Conservation (phyloP, 2,888 invertebrate genomes). For the Caenorhabditis sp. region DNA sequence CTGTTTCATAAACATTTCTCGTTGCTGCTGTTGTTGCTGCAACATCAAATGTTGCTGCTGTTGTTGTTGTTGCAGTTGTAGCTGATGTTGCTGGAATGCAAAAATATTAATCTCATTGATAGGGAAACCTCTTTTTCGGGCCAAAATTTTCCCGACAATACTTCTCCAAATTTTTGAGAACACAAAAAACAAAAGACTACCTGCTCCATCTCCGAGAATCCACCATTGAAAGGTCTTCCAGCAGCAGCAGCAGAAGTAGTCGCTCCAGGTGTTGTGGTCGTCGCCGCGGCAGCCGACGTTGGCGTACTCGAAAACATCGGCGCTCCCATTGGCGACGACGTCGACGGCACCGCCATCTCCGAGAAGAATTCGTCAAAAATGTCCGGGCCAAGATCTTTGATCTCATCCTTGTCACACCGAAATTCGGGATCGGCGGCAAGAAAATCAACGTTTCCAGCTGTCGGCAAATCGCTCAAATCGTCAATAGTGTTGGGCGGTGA, state of each 20-base stretch:
- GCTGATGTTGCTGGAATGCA: not conserved
- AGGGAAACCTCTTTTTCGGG: no score
- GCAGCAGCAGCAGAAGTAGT: not conserved
- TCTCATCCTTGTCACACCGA: not conserved
- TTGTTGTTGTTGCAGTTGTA: not conserved
- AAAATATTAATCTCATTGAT: not conserved
- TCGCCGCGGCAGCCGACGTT: not conserved
- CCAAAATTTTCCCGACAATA: no score
- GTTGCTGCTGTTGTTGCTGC: not conserved
- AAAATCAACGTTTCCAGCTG: conserved; percentile 6
- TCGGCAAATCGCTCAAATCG: conserved; percentile 8
- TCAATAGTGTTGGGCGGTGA: conserved; percentile 1
- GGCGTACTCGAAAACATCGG: conserved; percentile 5
- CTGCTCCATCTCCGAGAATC: not conserved
- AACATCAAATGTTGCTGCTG: not conserved
- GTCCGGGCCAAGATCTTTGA: conserved; percentile 7
- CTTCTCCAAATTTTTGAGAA: no score
- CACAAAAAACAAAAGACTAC: no score
- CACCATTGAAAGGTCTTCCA: no score
- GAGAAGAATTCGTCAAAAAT: not conserved
- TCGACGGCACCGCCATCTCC: not conserved
- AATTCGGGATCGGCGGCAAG: conserved; percentile 1
- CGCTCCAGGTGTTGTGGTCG: no score
- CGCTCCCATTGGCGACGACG: not conserved
- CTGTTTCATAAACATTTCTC: not conserved